Base-by-base conservation (phyloP, 2,797 vertebrate species). In the Tenualosa ilisha region DNA sequence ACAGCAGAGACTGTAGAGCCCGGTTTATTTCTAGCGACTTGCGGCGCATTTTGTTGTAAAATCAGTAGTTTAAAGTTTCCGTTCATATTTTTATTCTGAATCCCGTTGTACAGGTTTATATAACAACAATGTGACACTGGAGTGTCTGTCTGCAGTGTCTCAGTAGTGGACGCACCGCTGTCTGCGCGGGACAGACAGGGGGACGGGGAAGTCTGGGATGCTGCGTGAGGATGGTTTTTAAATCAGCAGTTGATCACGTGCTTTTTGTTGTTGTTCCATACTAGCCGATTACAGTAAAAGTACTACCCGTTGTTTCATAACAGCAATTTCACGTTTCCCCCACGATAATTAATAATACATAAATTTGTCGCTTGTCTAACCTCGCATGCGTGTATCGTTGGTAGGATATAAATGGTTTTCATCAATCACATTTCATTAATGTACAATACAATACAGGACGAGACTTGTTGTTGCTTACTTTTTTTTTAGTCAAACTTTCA, bases 191-290 rank as follows among this genome's bases (percentile, higher is more conserved):
- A 87, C 84, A 56, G 79, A 87, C 84, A 56, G 26, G 12, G 59
- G 43, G 46, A 65, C 68, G 49, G 81, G 85, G 85, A 79, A 88
- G 86, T 89, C 85, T 79, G 40, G 40, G 61, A 51, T 84, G 56
- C n/a, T 81, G 84, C 24, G 86, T 56, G 82, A 40, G 40, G 56
- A 83, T 37, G 56, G 82, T 92, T 8, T 89, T 85, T 85, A 91
- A 92, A 89, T 89, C 92, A 91, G 93, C 90, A 91, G 91, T 7
- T 82, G 53, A 26, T 95, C 95, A 96, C 93, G 93, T 95, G 94
- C 63, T 92, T 86, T 93, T 91, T 94, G 90, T 92, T 92, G 87
- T 91, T 87, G 89, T 87, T 89, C 90, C 89, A 84, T 86, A 86
- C 86, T 88, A 93, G 91, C 89, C 86, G 88, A 88, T 22, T 82